Evolutionary conservation across 2,113 vertebrate genomes (phyloP), one percentile per base, ranked within the genome.

Genomic region (Euleptes europaea): DNA sequence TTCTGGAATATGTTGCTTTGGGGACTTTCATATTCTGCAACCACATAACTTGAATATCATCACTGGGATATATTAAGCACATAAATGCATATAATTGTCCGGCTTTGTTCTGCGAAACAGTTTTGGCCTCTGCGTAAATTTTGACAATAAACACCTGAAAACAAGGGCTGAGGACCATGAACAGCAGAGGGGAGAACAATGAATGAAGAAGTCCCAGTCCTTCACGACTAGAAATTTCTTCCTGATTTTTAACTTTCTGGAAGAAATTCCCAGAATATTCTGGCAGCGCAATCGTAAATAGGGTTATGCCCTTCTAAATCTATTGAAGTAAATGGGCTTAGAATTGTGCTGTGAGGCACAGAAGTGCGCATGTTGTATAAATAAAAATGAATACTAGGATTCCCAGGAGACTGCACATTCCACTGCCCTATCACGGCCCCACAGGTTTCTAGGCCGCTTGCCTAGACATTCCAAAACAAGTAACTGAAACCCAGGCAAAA

Each of bases 391-490:
- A 65, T 49, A 14, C n/a, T 33, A 38, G 70, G n/a, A 35, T 47
- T 60, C 8, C 28, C 7, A 82, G 60, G 38, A 23, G 38, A 42
- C 28, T 73, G 14, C 49, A 60, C 38, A 82, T 63, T 42, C 17
- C 26, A 42, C 15, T 28, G 26, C 42, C 40, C 33, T 60, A n/a
- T 33, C 26, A 28, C 28, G 54, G 51, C 35, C 49, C 44, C 33
- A 54, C 51, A 73, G 4, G 38, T 42, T 72, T 21, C 15, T 57
- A 72, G 47, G 10, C 79, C 70, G 9, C 14, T 19, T 66, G 23
- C 51, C n/a, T 0, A 33, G 47, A 57, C 65, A 0, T 15, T 42
- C 57, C 75, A 70, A 35, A 40, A 1, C 4, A 10, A 0, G 47
- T 4, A 44, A 57, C 33, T n/a, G 78, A 60, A 57, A 33, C 13